Conservation (phyloP, 2,113 vertebrate species). For the Archilochus colubris region DNA sequence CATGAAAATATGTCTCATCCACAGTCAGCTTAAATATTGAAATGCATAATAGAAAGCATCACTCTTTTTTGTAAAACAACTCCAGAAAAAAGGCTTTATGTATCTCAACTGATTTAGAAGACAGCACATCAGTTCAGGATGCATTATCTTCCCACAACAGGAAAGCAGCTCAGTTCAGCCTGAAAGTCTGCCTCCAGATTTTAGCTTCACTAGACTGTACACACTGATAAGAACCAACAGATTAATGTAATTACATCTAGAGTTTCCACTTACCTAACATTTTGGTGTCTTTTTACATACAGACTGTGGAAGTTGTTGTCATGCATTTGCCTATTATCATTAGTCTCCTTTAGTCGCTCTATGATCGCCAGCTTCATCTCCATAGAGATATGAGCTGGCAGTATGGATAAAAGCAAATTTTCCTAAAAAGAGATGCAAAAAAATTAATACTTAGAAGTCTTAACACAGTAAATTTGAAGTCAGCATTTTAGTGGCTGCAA, state of each 20-base stretch:
- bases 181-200: neutral
- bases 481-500: neutral
- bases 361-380: conserved; percentile 99
- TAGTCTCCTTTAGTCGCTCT: conserved; percentile 90
- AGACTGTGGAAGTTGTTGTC: conserved; percentile 99
- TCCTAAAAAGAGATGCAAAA: conserved; percentile 74
- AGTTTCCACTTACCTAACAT: conserved; percentile 85
- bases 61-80: neutral
- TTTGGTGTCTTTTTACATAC: conserved; percentile 96
- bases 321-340: conserved; percentile 86
- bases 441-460: neutral
- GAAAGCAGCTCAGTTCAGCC: neutral
- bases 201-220: neutral
- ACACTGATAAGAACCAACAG: neutral
- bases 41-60: neutral
- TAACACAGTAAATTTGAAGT: neutral
- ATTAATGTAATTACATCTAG: neutral
- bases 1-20: fast-evolving
- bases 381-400: conserved; percentile 98
- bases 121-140: neutral
- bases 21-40: neutral
- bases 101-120: neutral
- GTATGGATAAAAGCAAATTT: conserved; percentile 93
- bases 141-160: fast-evolving
- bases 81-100: neutral